These are phyloP conservation scores for Oscheius onirici DNA, from an alignment of 2,888 invertebrate genomes.

Conservation along the genomic window DNA sequence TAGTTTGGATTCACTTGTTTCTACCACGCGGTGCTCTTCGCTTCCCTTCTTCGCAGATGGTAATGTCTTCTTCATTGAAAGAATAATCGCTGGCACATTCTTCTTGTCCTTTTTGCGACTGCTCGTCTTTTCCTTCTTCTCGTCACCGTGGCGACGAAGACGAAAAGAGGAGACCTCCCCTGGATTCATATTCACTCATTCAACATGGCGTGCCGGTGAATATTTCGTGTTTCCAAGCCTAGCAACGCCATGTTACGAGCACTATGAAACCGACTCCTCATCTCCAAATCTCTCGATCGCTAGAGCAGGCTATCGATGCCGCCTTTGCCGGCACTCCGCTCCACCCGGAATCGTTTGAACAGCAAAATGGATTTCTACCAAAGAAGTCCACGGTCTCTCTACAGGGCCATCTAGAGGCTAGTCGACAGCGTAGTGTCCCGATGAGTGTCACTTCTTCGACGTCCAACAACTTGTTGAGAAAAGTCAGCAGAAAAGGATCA, in stretches of 20 bases:
- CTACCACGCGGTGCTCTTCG: no score
- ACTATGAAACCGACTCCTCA: conserved; percentile 23
- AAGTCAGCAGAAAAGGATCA: conserved; percentile 26
- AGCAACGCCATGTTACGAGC: conserved; percentile 21
- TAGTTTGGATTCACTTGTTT: no score
- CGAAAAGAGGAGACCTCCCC: background rate
- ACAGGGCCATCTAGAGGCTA: background rate
- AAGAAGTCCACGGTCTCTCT: background rate
- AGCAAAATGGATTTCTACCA: background rate
- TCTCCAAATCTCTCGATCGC: background rate
- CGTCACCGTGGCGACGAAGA: background rate
- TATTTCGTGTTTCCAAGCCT: conserved; percentile 29
- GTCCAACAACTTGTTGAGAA: conserved; percentile 11
- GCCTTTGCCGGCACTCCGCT: conserved; percentile 14
- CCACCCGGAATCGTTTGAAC: background rate
- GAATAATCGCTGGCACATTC: background rate
- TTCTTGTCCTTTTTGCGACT: background rate
- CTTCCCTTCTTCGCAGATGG: no score
- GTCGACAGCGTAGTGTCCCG: conserved; percentile 10
- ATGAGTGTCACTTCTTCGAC: conserved; percentile 1
- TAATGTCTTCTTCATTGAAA: no score
- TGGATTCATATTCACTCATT: conserved; percentile 23
- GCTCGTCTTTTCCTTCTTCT: background rate
- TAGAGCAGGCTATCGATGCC: conserved; percentile 18
- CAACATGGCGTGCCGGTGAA: conserved; percentile 31